Evolutionary conservation across 2,888 invertebrate genomes (phyloP), one percentile per base, ranked within the genome.

Genomic region (Listrodromus nycthemerus): DNA sequence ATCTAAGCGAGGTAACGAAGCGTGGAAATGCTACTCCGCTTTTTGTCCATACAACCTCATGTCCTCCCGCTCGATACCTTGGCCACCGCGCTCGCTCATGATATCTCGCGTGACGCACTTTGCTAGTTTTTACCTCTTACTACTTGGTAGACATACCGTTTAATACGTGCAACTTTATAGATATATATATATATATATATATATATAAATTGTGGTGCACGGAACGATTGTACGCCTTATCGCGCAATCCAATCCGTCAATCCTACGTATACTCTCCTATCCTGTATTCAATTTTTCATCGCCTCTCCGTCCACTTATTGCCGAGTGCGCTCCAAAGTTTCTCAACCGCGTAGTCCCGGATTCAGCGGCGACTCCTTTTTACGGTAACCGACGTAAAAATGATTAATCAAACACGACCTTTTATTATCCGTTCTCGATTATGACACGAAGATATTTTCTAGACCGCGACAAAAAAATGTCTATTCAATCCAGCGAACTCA

Each of bases 1-100:
- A 78, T 73, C 74, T 37, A 65, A 76, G 76, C 73, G 41, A 77
- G 80, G 80, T 80, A 83, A 83, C 83, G 83, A 83, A 77, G 66
- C 85, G 65, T 82, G 80, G 73, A 80, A 77, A 80, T 80, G 50
- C 63, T 76, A 82, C 79, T 84, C 67, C 55, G 50, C 76, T 80
- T 85, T 85, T 84, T 78, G 66, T 45, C 76, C 67, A 76, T 77
- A 63, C 63, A 67, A 69, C 24, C 58, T 37, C 74, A 45, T 71
- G 19, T 65, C 33, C 30, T 65, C 24, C 48, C 21, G 61, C 16
- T 70, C 41, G 50, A 75, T 27, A 61, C 16, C 24, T 48, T 50
- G 27, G 27, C n/a, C 37, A 27, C 52, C 65, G 41, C 48, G 52
- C 52, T 61, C 30, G 55, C 66, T 66, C 81, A 37, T 10, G 55